phyloP scores from a whole-genome alignment of 2,797 vertebrate genomes.

The Scleropages formosus region DNA sequence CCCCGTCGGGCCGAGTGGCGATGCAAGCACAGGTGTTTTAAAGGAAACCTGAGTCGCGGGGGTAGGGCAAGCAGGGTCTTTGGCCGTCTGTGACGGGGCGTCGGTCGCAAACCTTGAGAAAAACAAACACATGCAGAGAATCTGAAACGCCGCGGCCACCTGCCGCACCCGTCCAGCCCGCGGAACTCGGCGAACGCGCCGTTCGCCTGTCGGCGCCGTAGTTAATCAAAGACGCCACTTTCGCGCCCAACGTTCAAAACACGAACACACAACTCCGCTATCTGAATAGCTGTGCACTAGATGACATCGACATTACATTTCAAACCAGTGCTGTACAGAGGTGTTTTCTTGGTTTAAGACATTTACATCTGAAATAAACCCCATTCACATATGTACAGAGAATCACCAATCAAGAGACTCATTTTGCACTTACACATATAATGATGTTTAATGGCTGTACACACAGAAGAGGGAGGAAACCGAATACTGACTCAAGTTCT shows the following conservation, averaged over 20 bases:
- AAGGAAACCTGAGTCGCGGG: conserved; percentile 20
- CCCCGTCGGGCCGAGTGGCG: neutral
- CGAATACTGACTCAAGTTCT: too few species aligned
- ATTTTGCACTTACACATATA: too few species aligned
- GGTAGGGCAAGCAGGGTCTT: too few species aligned
- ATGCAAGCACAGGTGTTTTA: conserved; percentile 16
- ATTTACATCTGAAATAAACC: neutral
- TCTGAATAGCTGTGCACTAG: too few species aligned
- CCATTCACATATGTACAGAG: neutral
- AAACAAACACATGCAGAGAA: neutral
- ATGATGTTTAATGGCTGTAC: too few species aligned
- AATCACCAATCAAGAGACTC: conserved; percentile 7
- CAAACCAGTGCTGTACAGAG: neutral
- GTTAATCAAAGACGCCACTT: conserved; percentile 33
- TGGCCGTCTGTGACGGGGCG: neutral
- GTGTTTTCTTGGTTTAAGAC: neutral
- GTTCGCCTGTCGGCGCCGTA: neutral
- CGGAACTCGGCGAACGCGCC: neutral
- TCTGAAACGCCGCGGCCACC: conserved; percentile 22
- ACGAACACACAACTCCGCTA: neutral
- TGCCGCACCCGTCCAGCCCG: neutral
- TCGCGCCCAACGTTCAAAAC: conserved; percentile 24
- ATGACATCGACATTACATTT: neutral
- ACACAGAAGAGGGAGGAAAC: too few species aligned
- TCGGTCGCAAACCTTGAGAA: neutral